Percentiles rank a stretch among this genome's conserved stretches.
phyloP scores from a whole-genome alignment of 2,113 vertebrate species.

The Alces alces region DNA sequence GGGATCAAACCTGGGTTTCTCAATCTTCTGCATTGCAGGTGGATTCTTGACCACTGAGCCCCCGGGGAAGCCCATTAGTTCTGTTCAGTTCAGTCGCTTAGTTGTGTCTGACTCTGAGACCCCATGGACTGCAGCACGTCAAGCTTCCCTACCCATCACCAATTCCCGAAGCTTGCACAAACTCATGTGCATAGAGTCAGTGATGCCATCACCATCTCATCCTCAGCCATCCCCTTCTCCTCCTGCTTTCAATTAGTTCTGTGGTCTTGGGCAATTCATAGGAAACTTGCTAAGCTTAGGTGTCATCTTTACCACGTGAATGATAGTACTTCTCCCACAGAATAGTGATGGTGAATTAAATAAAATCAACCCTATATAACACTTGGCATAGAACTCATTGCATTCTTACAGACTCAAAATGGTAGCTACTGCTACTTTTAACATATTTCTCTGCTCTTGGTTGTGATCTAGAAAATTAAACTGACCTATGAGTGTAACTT shows the following conservation, averaged over 20 bases:
- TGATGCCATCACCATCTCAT: neutral
- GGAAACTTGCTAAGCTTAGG: neutral
- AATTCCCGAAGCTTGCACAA: neutral
- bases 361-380: neutral
- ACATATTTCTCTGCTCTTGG: neutral
- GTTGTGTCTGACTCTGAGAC: neutral
- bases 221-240: neutral
- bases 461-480: conserved; percentile 13
- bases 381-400: neutral
- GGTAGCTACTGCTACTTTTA: neutral
- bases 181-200: neutral
- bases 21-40: neutral
- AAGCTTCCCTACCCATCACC: neutral
- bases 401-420: neutral
- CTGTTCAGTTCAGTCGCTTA: neutral
- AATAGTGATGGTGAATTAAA: neutral
- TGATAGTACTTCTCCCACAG: neutral
- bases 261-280: neutral
- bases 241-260: neutral
- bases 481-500: neutral
- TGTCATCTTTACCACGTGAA: neutral
- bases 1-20: neutral
- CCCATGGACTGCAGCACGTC: neutral
- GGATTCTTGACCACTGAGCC: neutral
- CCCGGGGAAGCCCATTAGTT: neutral